phyloP scores from a whole-genome alignment of 2,113 vertebrate genomes.

The Argyrosomus japonicus region DNA sequence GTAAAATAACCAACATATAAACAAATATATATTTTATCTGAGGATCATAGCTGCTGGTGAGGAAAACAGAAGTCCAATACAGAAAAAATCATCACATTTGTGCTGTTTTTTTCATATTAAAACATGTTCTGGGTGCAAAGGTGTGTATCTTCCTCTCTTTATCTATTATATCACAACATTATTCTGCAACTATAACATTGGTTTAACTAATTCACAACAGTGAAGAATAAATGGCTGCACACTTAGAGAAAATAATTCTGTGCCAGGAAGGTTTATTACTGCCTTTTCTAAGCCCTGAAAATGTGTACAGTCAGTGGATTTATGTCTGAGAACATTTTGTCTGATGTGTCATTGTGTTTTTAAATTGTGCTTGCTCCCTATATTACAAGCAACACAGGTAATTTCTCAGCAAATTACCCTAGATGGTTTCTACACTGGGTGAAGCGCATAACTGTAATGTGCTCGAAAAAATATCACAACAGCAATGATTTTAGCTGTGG shows the following conservation, averaged over 20 bases:
- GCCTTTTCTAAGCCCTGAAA: conserved; percentile 29
- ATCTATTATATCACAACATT: conserved; percentile 32
- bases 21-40: neutral
- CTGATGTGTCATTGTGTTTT: conserved; percentile 66
- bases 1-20: neutral
- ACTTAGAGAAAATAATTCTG: conserved; percentile 34
- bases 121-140: neutral
- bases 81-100: neutral
- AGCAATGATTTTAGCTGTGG: conserved; percentile 61
- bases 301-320: conserved; percentile 58
- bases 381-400: conserved; percentile 67
- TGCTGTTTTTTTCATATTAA: neutral
- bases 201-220: conserved; percentile 29
- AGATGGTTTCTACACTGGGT: conserved; percentile 65
- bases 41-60: neutral
- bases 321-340: conserved; percentile 60
- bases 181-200: conserved; percentile 17
- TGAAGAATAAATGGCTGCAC: conserved; percentile 35
- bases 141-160: conserved; percentile 4
- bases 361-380: conserved; percentile 59
- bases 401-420: conserved; percentile 81
- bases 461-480: conserved; percentile 69
- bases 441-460: conserved; percentile 64
- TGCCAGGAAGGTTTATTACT: conserved; percentile 42
- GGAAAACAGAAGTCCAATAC: neutral